phyloP scores from a whole-genome alignment of 2,113 vertebrate species.

The Lynx canadensis region DNA sequence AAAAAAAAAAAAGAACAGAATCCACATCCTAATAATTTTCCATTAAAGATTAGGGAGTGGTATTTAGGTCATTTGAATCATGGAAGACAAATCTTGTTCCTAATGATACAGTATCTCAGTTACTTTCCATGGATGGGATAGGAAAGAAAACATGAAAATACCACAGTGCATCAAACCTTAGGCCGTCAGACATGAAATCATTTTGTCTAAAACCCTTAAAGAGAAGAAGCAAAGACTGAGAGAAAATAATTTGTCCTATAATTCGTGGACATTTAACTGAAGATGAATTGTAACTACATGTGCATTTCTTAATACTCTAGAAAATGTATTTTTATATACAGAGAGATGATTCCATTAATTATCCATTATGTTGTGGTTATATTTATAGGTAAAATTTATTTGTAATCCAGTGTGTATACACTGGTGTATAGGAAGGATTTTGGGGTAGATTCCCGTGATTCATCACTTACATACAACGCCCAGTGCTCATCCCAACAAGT shows the following conservation, averaged over 20 bases:
- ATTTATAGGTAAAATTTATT: slow-evolving; percentile 29
- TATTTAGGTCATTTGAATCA: background rate
- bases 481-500: too few species aligned
- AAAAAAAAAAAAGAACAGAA: background rate
- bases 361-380: background rate
- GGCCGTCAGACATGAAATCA: background rate
- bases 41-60: background rate
- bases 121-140: background rate
- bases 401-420: background rate
- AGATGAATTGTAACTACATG: background rate
- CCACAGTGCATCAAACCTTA: background rate
- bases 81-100: background rate
- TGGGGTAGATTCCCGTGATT: too few species aligned
- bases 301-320: slow-evolving; percentile 1
- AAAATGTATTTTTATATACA: background rate
- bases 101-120: background rate
- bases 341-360: background rate
- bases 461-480: too few species aligned
- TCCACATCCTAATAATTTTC: background rate
- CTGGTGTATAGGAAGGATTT: too few species aligned
- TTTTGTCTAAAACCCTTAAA: background rate
- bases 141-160: background rate
- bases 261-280: background rate
- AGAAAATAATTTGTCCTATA: background rate
- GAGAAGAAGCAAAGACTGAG: background rate